Evolutionary conservation across 1,140 invertebrate species (phyloP).

Genomic region (Drosophila bocki): DNA sequence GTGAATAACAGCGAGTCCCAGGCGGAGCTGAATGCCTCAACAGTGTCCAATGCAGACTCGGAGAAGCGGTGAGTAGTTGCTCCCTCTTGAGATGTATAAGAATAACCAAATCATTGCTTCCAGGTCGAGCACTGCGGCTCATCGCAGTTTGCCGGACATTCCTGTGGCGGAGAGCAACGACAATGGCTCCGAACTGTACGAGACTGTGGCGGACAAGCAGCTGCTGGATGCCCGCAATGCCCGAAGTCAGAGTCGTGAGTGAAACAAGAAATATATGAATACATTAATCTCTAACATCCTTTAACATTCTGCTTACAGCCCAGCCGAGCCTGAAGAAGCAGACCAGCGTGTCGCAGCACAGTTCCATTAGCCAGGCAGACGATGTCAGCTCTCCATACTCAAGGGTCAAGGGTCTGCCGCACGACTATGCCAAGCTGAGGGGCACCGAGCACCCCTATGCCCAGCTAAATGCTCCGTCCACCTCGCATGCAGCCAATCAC

Average conservation of each 20-base stretch:
- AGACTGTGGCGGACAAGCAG: constrained; percentile 88
- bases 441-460: constrained; percentile 89
- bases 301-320: constrained; percentile 55
- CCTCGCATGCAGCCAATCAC: constrained; percentile 54
- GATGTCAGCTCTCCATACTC: constrained; percentile 87
- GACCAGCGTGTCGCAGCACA: constrained; percentile 87
- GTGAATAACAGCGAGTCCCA: constrained; percentile 75
- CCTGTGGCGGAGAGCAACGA: constrained; percentile 86
- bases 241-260: constrained; percentile 78
- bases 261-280: no score
- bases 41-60: constrained; percentile 79
- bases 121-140: constrained; percentile 85
- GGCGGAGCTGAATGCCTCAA: constrained; percentile 77
- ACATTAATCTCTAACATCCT: not conserved
- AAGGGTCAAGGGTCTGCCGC: constrained; percentile 86
- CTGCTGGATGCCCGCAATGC: constrained; percentile 72
- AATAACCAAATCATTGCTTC: not conserved
- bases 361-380: constrained; percentile 87
- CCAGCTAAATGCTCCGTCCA: constrained; percentile 86
- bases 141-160: constrained; percentile 89
- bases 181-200: constrained; percentile 89
- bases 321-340: constrained; percentile 80
- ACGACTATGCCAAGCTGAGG: constrained; percentile 86
- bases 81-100: no score
- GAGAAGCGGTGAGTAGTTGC: constrained; percentile 67